phyloP scores from a whole-genome alignment of 2,797 vertebrate genomes.

The Lacerta viridis region DNA sequence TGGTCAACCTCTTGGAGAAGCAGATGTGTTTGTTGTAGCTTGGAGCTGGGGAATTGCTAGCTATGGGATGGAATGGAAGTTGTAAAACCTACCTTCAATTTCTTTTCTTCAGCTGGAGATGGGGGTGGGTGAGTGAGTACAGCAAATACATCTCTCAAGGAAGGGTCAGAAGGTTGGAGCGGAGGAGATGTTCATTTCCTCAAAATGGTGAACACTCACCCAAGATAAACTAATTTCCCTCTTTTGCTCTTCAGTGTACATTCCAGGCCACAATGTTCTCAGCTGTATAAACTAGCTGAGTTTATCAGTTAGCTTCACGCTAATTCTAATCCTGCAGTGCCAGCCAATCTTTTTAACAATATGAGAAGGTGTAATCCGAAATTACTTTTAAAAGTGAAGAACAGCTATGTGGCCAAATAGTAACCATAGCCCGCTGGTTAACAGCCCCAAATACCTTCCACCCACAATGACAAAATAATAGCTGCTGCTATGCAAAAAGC shows the following conservation, averaged over 20 bases:
- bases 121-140: neutral
- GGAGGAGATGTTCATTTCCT: constrained; percentile 27
- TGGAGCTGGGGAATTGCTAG: neutral
- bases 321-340: constrained; percentile 32
- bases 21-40: neutral
- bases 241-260: constrained; percentile 47
- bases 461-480: constrained; percentile 55
- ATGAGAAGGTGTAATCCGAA: constrained; percentile 62
- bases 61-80: neutral
- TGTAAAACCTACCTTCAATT: neutral
- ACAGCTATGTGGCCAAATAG: constrained; percentile 26
- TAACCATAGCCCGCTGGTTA: constrained; percentile 39
- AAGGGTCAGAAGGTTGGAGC: constrained; percentile 22
- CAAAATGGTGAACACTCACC: constrained; percentile 13
- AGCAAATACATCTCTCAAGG: neutral
- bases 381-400: constrained; percentile 60
- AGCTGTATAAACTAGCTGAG: constrained; percentile 40
- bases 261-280: constrained; percentile 54
- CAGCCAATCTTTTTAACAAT: constrained; percentile 57
- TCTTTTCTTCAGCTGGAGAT: neutral
- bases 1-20: neutral
- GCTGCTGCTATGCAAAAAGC: constrained; percentile 59
- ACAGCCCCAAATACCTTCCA: constrained; percentile 24
- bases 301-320: constrained; percentile 52
- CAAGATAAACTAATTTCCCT: constrained; percentile 40